Evolutionary conservation across 1,140 invertebrate species (phyloP), one percentile per base, ranked within the genome.

Genomic region (Papilio polyxenes): DNA sequence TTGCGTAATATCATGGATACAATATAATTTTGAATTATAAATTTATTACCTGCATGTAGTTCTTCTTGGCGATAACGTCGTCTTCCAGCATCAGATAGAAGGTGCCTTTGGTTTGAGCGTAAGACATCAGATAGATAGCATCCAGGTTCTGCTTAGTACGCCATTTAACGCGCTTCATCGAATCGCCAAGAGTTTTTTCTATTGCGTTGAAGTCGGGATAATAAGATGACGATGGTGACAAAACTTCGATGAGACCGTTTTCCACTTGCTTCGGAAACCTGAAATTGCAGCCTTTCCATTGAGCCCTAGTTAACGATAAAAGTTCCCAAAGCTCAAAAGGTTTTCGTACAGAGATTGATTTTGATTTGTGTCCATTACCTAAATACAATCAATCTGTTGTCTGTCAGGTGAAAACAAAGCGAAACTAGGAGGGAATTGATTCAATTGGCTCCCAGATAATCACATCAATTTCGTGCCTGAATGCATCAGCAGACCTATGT

Each of bases 71-170:
- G 40, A 99, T 95, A 83, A 99, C 98, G 91, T 99, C 99, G 93
- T 99, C 99, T 95, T 99, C 99, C 10, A 99, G 94, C 96, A 99
- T 98, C 20, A 98, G 95, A 86, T 98, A 98, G 91, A 97, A 98
- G 0, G 96, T 97, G 80, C 96, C 97, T 89, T 97, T 97, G 0
- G 96, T 96, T 87, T 98, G 97, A 11, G 97, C 97, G 91, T 99
- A 99, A 84, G 98, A 97, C 99, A 99, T 99, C 0, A 99, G 95
- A 92, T 98, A 99, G 8, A 98, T 97, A 93, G 98, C 99, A 92
- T 99, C 99, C 69, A 99, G 95, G 93, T 99, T 99, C 93, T 99
- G 99, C 91, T 99, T 99, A 2, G 98, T 98, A 75, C 98, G 95
- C 99, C 99, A 99, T 85, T 97, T 96, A 0, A 99, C 98, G 44